These are phyloP conservation scores for Sinocyclocheilus anshuiensis DNA, from an alignment of 2,113 vertebrate genomes.

Conservation along the genomic window DNA sequence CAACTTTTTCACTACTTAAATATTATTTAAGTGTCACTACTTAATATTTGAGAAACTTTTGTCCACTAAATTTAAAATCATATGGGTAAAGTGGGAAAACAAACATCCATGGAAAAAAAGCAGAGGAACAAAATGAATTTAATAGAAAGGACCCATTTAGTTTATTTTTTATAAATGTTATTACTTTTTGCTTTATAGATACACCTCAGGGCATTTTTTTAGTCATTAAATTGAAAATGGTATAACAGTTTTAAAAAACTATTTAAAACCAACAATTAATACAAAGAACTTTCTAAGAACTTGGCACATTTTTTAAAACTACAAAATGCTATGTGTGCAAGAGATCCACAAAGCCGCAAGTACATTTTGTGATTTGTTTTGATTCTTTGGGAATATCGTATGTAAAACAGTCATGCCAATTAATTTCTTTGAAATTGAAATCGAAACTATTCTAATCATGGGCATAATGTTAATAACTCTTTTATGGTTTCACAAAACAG, in stretches of 20 bases:
- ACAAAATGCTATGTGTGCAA: no score
- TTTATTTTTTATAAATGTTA: not conserved
- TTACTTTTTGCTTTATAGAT: not conserved
- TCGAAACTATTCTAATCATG: not conserved
- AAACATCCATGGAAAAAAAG: not conserved
- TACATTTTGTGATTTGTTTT: no score
- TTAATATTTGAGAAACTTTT: not conserved
- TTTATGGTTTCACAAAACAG: not conserved
- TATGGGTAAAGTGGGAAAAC: not conserved
- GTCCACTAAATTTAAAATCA: not conserved
- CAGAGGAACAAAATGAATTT: not conserved
- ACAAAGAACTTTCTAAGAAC: no score
- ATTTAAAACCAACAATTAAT: no score
- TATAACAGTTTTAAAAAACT: no score
- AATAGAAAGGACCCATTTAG: not conserved
- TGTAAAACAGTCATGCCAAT: no score
- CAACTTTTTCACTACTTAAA: not conserved
- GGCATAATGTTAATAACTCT: not conserved
- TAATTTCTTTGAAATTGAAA: not conserved
- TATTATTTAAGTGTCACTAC: not conserved
- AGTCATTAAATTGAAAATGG: no score
- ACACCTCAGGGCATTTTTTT: no score
- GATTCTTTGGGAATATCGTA: no score
- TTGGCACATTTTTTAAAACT: no score
- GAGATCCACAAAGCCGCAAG: no score